Conservation (phyloP, 2,797 vertebrate genomes). For the Graptemys geographica region DNA sequence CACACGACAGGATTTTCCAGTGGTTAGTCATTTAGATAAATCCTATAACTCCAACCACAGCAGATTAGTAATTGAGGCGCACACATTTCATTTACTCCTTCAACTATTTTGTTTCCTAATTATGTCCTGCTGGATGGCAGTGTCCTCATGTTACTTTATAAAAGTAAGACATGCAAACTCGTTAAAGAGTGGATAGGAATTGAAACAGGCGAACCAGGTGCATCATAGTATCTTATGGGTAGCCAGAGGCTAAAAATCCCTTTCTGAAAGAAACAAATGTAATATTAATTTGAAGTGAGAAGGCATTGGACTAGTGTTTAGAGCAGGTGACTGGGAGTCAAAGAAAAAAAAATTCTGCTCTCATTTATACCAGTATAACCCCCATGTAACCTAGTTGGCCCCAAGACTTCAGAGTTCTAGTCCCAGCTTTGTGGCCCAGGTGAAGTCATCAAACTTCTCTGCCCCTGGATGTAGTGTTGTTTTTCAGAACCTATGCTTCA, state of each 20-base stretch:
- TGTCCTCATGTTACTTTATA: background rate
- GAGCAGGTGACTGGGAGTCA: background rate
- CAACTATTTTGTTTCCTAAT: slow-evolving; percentile 38
- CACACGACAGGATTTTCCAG: slow-evolving; percentile 77
- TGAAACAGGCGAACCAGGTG: background rate
- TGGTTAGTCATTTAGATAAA: slow-evolving; percentile 80
- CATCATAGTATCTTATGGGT: background rate
- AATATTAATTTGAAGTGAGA: rapidly evolving
- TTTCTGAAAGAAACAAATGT: background rate
- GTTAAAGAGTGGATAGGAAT: background rate
- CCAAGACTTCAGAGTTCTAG: background rate
- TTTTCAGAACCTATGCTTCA: background rate
- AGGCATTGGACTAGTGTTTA: background rate
- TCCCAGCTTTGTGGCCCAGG: background rate
- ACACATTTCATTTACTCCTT: slow-evolving; percentile 57
- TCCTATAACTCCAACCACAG: slow-evolving; percentile 77
- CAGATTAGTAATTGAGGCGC: slow-evolving; percentile 76
- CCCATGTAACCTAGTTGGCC: too few species aligned
- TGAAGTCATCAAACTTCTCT: background rate
- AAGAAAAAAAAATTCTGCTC: background rate
- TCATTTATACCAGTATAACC: rapidly evolving
- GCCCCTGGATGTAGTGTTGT: background rate
- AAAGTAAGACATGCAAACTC: background rate
- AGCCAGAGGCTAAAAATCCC: background rate
- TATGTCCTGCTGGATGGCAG: background rate